Evolutionary conservation across 2,797 vertebrate genomes (phyloP), one percentile per base, ranked within the genome.

Genomic region (Scleropages formosus): DNA sequence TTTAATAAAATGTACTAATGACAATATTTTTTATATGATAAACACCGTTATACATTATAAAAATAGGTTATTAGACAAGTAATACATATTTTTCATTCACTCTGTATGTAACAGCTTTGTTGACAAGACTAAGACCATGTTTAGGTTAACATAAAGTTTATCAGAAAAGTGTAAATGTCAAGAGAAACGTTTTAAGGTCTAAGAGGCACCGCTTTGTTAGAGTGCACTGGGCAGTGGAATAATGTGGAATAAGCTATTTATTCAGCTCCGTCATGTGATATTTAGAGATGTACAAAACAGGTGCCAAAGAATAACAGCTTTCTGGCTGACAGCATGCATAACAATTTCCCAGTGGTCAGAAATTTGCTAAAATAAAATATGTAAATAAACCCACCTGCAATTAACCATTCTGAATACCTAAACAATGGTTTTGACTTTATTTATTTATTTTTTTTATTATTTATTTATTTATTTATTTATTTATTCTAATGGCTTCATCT

Each of bases 221-320:
- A 39, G 31, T 6, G 31, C 31, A 39, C 31, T 39, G 31, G 31
- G 16, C 56, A 16, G 51, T 68, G 24, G 47, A 56, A 51, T 71
- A 71, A n/a, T 27, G 24, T 71, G 6, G 51, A 51, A n/a, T 58
- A 31, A 26, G 13, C 51, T 26, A 53, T 31, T 56, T 26, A 71
- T 71, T 53, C 56, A 51, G 24, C 16, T 27, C 15, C 71, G 68
- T 58, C 22, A 58, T 51, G 53, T 71, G 68, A 71, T 47, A 71
- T 71, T 71, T 56, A 56, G 51, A 56, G 16, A 15, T 56, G 8
- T 46, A 67, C 15, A 53, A 69, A 69, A 47, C 67, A 16, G 49
- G 8, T 53, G 47, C 67, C 67, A 69, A 26, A 26, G 20, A 69
- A 24, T 18, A 69, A 13, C 15, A 22, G 68, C 24, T 71, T 58